Conservation (phyloP, 1,140 invertebrate species). For the Halotydeus destructor region DNA sequence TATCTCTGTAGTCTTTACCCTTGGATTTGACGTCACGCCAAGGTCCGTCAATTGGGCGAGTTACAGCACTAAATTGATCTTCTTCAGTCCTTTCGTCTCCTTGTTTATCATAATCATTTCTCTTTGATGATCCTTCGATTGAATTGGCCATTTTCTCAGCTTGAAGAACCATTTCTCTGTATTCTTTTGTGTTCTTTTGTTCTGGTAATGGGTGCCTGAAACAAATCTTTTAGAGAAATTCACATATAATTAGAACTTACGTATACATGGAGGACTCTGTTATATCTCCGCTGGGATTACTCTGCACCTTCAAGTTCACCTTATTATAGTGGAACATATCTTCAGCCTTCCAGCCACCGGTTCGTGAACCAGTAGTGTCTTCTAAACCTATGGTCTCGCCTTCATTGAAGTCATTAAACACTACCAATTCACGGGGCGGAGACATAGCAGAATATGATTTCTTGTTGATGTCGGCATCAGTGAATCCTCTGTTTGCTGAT, state of each 20-base stretch:
- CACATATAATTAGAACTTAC: background rate
- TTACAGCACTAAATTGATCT: conserved; percentile 40
- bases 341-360: conserved; percentile 80
- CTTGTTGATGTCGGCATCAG: background rate
- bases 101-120: conserved; percentile 56
- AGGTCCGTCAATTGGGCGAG: conserved; percentile 15
- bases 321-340: conserved; percentile 90
- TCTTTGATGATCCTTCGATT: conserved; percentile 63
- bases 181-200: conserved; percentile 61
- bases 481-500: conserved; percentile 50
- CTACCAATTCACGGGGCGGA: background rate
- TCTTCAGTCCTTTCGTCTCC: conserved; percentile 76
- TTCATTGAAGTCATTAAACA: conserved; percentile 9
- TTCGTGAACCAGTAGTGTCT: conserved; percentile 15
- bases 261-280: conserved; percentile 4
- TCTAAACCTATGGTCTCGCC: background rate
- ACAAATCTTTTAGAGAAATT: conserved; percentile 2
- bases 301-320: conserved; percentile 68
- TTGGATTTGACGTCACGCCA: background rate
- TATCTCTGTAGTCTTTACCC: background rate
- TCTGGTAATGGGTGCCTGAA: conserved; percentile 24
- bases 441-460: background rate
- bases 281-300: conserved; percentile 53
- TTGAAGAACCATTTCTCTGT: conserved; percentile 55
- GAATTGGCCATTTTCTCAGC: conserved; percentile 67